Evolutionary conservation across 2,888 invertebrate species (phyloP).

Genomic region (Scaptomyza cyrtandrae): DNA sequence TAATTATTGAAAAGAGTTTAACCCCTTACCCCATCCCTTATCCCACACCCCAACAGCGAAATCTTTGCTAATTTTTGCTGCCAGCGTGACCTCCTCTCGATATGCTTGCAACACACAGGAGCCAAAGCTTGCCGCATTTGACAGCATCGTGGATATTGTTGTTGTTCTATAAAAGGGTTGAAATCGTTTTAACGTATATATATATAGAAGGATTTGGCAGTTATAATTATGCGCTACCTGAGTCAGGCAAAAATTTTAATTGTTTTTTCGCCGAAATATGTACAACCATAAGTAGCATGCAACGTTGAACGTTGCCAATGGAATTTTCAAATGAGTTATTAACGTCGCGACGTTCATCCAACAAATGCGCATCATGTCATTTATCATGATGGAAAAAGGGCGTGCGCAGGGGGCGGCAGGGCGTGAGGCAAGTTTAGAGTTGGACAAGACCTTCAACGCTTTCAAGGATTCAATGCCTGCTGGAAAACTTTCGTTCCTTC

Average conservation of each 20-base stretch:
- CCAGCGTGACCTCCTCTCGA: constrained; percentile 32
- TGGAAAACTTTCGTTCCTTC: constrained; percentile 1
- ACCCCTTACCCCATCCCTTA: not conserved
- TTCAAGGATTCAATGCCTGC: constrained; percentile 6
- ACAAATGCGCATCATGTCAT: constrained; percentile 78
- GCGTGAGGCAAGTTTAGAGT: constrained; percentile 60
- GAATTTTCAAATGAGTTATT: constrained; percentile 83
- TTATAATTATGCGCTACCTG: constrained; percentile 64
- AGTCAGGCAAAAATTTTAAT: constrained; percentile 77
- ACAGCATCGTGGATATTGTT: not conserved
- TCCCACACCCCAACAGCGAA: not conserved
- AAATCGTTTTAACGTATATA: constrained; percentile 18
- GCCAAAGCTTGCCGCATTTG: constrained; percentile 1
- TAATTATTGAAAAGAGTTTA: constrained; percentile 61
- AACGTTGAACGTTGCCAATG: constrained; percentile 57
- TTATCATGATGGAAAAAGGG: constrained; percentile 71
- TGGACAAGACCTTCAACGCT: constrained; percentile 39
- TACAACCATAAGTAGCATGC: constrained; percentile 46
- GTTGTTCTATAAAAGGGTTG: constrained; percentile 54
- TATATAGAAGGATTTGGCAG: constrained; percentile 41
- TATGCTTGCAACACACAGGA: constrained; percentile 18
- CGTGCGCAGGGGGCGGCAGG: constrained; percentile 22
- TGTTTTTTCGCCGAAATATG: constrained; percentile 70
- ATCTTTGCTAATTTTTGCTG: constrained; percentile 7
- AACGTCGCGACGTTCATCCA: constrained; percentile 73